Evolutionary conservation across 2,888 invertebrate species (phyloP).

Genomic region (Tinea pellionella): DNA sequence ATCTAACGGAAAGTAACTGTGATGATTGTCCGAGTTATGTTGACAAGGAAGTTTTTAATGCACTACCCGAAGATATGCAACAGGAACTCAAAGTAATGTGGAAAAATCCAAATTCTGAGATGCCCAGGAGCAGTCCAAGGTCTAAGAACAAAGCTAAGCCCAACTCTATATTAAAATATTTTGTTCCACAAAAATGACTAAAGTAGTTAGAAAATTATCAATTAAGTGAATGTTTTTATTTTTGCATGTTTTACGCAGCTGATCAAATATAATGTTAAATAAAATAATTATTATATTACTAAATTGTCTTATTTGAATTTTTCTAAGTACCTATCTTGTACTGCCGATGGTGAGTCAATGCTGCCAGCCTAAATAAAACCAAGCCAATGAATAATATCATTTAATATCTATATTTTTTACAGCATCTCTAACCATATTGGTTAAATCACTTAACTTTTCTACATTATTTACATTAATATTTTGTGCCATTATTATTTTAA

Average conservation of each 20-base stretch:
- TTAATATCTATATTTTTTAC: conserved; percentile 67
- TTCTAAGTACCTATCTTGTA: neutral
- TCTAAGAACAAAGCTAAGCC: conserved; percentile 66
- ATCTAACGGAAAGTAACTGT: conserved; percentile 43
- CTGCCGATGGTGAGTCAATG: too few species aligned
- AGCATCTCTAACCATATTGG: conserved; percentile 73
- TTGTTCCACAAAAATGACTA: conserved; percentile 74
- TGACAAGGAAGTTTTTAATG: conserved; percentile 76
- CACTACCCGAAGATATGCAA: conserved; percentile 78
- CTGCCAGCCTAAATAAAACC: neutral
- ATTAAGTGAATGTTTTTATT: conserved; percentile 68
- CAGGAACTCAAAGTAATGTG: conserved; percentile 79
- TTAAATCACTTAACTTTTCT: conserved; percentile 70
- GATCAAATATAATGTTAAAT: conserved; percentile 44
- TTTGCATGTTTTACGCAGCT: conserved; percentile 68
- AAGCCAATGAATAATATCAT: conserved; percentile 22
- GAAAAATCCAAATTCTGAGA: conserved; percentile 59
- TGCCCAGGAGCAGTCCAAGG: conserved; percentile 53
- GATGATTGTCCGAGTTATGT: conserved; percentile 74
- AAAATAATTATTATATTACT: neutral
- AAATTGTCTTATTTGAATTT: conserved; percentile 48
- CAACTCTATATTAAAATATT: conserved; percentile 77
- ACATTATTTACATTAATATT: conserved; percentile 66
- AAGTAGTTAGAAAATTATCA: conserved; percentile 42
- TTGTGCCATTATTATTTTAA: conserved; percentile 69